Percentiles rank a stretch among this genome's conserved stretches.
phyloP scores from a whole-genome alignment of 1,140 invertebrate genomes.

The Macrosteles quadrilineatus region DNA sequence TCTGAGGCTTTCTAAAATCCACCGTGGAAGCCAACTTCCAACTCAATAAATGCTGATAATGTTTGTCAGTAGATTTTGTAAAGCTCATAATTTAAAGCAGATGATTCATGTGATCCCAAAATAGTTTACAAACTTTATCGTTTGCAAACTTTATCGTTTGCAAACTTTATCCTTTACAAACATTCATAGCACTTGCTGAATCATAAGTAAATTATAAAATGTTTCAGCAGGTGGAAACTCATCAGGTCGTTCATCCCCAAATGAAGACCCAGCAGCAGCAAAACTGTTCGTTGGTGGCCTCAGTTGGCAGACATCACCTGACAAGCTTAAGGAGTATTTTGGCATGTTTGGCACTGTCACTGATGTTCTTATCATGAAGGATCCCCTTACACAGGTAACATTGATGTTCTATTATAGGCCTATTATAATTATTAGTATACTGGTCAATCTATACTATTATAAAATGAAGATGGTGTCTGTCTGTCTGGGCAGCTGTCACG shows the following conservation, averaged over 20 bases:
- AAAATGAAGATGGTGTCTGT: no score
- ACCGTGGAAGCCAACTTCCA: no score
- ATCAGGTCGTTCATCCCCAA: conserved; percentile 47
- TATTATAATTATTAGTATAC: background rate
- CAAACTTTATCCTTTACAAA: no score
- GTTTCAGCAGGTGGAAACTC: conserved; percentile 48
- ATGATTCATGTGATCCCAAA: no score
- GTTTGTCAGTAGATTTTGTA: no score
- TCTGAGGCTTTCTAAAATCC: no score
- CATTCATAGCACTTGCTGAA: background rate
- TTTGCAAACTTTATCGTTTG: no score
- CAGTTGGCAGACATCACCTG: conserved; percentile 88
- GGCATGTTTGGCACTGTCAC: conserved; percentile 88
- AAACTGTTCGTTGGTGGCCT: conserved; percentile 90
- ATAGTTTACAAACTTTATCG: no score
- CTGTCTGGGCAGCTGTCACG: no score
- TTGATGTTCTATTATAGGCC: conserved; percentile 23
- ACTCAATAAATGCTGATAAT: no score
- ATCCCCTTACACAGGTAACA: conserved; percentile 88
- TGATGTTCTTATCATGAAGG: conserved; percentile 94
- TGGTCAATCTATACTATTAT: no score
- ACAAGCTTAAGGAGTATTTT: conserved; percentile 88
- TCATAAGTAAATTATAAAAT: background rate
- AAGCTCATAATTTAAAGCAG: no score
- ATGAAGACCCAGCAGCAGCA: conserved; percentile 73